phyloP scores from a whole-genome alignment of 2,888 invertebrate genomes.

The Cantharis nigra region DNA sequence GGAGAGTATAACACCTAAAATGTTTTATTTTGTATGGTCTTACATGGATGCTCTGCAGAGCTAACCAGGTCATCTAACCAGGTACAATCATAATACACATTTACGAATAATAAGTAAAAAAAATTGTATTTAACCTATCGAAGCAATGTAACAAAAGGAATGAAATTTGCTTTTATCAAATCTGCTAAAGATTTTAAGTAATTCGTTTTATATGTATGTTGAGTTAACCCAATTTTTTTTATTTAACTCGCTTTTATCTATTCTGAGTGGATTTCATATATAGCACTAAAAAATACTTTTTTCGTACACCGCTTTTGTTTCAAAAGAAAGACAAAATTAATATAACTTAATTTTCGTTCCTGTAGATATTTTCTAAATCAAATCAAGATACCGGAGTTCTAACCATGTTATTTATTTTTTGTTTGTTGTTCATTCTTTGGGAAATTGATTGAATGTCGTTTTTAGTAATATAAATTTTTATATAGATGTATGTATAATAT shows the following conservation, averaged over 20 bases:
- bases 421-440: background rate
- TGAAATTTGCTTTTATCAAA: background rate
- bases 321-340: constrained; percentile 5
- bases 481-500: background rate
- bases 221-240: background rate
- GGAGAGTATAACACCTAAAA: no score
- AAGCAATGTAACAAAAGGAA: no score
- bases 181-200: background rate
- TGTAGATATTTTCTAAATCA: constrained; percentile 1
- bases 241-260: background rate
- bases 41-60: no score
- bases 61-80: no score
- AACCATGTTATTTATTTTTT: background rate
- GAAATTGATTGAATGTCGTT: background rate
- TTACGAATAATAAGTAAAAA: background rate
- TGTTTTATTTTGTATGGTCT: no score
- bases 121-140: background rate
- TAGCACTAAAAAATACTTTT: background rate
- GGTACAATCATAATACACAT: background rate
- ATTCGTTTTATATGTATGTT: background rate
- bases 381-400: background rate
- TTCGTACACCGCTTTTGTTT: background rate
- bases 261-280: background rate
- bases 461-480: background rate
- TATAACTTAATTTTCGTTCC: constrained; percentile 12